These are phyloP conservation scores for Boulengerochromis microlepis DNA, from an alignment of 2,113 vertebrate species.

Conservation along the genomic window DNA sequence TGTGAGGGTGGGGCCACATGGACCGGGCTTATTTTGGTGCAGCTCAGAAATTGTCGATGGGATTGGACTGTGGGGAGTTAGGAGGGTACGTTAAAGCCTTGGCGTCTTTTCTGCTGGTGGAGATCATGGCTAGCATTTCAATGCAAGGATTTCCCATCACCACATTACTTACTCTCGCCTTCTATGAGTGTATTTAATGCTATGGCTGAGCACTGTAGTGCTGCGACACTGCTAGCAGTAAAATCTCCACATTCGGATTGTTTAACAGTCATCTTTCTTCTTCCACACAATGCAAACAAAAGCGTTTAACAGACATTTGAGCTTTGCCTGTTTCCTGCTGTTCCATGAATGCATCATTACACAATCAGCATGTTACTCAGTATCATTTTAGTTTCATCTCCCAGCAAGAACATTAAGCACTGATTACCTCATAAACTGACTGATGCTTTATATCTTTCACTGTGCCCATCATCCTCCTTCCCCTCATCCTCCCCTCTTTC, in stretches of 20 bases:
- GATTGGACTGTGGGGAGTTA: background rate
- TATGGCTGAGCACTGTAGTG: background rate
- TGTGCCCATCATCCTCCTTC: background rate
- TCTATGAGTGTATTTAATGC: background rate
- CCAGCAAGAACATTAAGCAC: background rate
- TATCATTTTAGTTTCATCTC: background rate
- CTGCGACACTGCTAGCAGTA: background rate
- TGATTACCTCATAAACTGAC: background rate
- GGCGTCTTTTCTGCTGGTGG: background rate
- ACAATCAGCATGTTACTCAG: background rate
- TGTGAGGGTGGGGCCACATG: background rate
- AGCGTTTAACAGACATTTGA: background rate
- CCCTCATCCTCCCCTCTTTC: background rate
- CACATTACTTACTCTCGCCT: background rate
- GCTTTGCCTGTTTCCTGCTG: background rate
- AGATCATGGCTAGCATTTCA: background rate
- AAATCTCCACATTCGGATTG: background rate
- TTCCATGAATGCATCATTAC: background rate
- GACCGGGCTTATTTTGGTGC: background rate
- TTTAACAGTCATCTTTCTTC: background rate
- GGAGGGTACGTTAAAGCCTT: background rate
- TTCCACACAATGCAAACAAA: background rate
- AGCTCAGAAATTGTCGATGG: background rate
- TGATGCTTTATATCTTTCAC: background rate
- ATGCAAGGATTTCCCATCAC: background rate